A percentile compares a stretch with the other conserved stretches of the same genome.
phyloP scores from a whole-genome alignment of 2,888 invertebrate species.

The Campoplex capitator region DNA sequence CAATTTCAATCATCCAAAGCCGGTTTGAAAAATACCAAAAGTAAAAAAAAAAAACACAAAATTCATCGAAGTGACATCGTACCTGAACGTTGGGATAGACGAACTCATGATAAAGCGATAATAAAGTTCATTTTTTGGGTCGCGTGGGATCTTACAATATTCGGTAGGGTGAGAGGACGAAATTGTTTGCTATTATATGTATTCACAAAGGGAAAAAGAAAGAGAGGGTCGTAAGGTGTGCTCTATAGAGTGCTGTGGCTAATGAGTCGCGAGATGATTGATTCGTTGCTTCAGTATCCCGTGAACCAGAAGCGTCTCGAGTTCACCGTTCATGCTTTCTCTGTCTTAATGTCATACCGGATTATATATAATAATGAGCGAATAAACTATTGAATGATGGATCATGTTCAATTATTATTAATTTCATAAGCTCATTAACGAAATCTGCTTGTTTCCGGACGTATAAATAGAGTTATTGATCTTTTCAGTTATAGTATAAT shows the following conservation, averaged over 20 bases:
- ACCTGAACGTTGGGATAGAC: not conserved
- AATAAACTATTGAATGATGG: not conserved
- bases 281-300: conserved; percentile 77
- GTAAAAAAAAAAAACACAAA: not conserved
- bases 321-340: conserved; percentile 34
- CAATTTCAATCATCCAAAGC: too few relatives aligned
- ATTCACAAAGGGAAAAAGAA: conserved; percentile 60
- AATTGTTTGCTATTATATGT: conserved; percentile 30
- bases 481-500: too few relatives aligned
- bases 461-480: too few relatives aligned
- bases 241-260: conserved; percentile 76
- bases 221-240: conserved; percentile 68
- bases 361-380: not conserved
- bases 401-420: not conserved
- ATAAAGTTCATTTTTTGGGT: not conserved
- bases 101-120: not conserved
- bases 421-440: not conserved
- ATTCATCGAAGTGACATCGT: not conserved
- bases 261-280: conserved; percentile 84
- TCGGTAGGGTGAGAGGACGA: conserved; percentile 20
- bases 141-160: not conserved
- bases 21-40: too few relatives aligned
- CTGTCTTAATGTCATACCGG: not conserved
- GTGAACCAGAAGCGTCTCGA: conserved; percentile 70
- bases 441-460: not conserved